phyloP scores from a whole-genome alignment of 1,140 invertebrate species.

The Drosophila punjabiensis region DNA sequence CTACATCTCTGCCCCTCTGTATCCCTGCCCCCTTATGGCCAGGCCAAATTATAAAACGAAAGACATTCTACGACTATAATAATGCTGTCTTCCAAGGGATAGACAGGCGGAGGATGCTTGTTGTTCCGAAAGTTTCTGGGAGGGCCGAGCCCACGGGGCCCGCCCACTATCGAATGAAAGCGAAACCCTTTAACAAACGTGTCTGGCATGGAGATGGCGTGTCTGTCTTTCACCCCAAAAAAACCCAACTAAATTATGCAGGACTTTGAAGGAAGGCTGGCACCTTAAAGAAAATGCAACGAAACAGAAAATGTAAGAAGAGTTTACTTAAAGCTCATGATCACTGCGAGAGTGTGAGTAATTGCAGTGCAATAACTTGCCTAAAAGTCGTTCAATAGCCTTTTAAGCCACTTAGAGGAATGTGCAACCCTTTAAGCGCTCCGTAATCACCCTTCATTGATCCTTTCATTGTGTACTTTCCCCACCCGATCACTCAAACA shows the following conservation, averaged over 20 bases:
- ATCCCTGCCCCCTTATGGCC: not conserved
- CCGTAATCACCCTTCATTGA: conserved; percentile 31
- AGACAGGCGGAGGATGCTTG: conserved; percentile 29
- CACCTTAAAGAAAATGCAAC: conserved; percentile 4
- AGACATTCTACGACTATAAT: conserved; percentile 67
- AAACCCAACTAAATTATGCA: conserved; percentile 23
- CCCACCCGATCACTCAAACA: conserved; percentile 19
- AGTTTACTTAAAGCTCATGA: not conserved
- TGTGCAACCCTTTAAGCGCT: conserved; percentile 16
- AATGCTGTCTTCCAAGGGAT: conserved; percentile 41
- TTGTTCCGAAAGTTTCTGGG: conserved; percentile 32
- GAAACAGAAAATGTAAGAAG: too few relatives aligned
- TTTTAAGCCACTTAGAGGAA: conserved; percentile 27
- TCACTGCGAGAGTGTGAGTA: not conserved
- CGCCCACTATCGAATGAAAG: conserved; percentile 27
- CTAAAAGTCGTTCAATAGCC: conserved; percentile 2
- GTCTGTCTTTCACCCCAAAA: conserved; percentile 18
- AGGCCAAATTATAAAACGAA: conserved; percentile 70
- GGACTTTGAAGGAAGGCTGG: not conserved
- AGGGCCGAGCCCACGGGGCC: not conserved
- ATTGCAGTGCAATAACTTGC: conserved; percentile 16
- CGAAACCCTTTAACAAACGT: conserved; percentile 51
- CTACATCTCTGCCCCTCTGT: conserved; percentile 18
- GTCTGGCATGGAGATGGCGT: conserved; percentile 40
- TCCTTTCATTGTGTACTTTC: conserved; percentile 17